Evolutionary conservation across 2,888 invertebrate species (phyloP).

Genomic region (Crepidodera aurea): DNA sequence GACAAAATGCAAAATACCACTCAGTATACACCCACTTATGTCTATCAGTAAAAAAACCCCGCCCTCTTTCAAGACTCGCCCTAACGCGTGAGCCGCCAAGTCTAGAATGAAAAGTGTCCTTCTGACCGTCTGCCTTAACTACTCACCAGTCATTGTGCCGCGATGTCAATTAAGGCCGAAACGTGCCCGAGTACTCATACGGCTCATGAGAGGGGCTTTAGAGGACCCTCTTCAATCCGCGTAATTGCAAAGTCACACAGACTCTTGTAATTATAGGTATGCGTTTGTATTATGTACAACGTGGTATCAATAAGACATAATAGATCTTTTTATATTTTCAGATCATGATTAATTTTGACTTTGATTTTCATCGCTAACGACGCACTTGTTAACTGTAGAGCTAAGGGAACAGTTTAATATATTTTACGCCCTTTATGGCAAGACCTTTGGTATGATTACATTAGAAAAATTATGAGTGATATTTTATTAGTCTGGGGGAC

Average conservation of each 20-base stretch:
- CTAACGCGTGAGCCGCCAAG: no score
- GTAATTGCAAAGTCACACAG: slow-evolving; percentile 50
- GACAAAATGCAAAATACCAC: no score
- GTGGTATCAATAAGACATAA: slow-evolving; percentile 13
- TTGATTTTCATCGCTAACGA: background rate
- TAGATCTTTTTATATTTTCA: slow-evolving; percentile 18
- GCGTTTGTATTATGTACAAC: slow-evolving; percentile 44
- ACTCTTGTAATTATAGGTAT: slow-evolving; percentile 47
- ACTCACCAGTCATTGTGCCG: slow-evolving; percentile 12
- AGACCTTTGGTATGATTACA: no score
- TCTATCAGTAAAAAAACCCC: no score
- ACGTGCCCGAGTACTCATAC: slow-evolving; percentile 54
- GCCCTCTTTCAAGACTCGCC: no score
- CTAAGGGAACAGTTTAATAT: no score
- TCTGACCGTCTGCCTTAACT: slow-evolving; percentile 7
- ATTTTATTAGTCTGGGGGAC: no score
- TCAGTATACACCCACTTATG: no score
- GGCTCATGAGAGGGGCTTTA: slow-evolving; percentile 46
- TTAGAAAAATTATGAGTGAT: no score
- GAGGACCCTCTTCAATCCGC: slow-evolving; percentile 41
- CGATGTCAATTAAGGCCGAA: slow-evolving; percentile 50
- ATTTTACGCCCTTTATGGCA: no score
- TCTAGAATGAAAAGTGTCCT: slow-evolving; percentile 5
- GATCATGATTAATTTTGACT: background rate
- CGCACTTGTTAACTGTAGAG: no score